Base-by-base conservation (phyloP, 2,888 invertebrate species). In the Macrosiphum euphorbiae region DNA sequence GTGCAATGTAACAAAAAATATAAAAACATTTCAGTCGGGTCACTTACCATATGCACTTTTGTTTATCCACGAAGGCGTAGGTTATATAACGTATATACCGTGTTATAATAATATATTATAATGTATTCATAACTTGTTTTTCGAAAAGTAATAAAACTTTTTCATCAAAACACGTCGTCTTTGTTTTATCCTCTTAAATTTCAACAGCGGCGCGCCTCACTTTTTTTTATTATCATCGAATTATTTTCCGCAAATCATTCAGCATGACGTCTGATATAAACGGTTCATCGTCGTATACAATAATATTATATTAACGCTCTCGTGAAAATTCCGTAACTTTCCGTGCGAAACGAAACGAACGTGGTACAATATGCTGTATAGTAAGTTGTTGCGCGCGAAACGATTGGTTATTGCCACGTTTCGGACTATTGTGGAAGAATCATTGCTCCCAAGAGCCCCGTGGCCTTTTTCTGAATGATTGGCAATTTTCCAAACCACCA, bases 381-480 rank as follows among this genome's bases (percentile, higher is more conserved):
- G 10, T 11, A 11, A 47, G n/a, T 91, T 87, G 47, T 87, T 87
- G 86, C 85, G 35, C 85, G 35, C 61, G 44, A 89, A 58, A 84
- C 67, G n/a, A 58, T 93, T 24, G 78, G 89, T 84, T 58, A 78
- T 85, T 84, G 67, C 92, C 52, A 0, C 67, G 55, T 84, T 58
- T 84, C 88, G 47, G 84, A 55, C 41, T 28, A 35, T 24, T n/a
- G 58, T 26, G 41, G 55, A 88, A 92, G 88, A 93, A 78, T 84
- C 92, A 89, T 93, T 85, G 92, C 55, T 93, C 92, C 92, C 88
- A 47, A 58, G 92, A 93, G 92, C 55, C 88, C 61, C 44, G 88
- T n/a, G 78, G 52, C 44, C 78, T 92, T 88, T 88, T 88, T 55
- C 88, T 58, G 92, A 93, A 93, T 89, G 92, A 93, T 89, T 93